Conservation (phyloP, 2,888 invertebrate species). For the Platycnemis pennipes region DNA sequence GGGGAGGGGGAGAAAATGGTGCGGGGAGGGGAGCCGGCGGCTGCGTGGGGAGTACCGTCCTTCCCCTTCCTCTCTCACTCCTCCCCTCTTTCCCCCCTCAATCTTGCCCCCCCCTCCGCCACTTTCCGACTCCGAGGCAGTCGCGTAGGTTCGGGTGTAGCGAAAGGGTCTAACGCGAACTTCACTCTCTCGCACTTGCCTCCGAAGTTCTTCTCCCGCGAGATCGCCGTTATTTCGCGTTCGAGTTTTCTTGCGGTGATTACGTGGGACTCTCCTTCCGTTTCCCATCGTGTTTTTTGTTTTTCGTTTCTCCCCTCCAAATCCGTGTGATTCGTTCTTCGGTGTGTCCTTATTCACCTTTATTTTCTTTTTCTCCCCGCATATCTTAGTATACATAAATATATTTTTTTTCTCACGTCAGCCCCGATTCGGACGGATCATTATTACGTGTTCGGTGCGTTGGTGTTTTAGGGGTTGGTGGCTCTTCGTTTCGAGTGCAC, state of each 20-base stretch:
- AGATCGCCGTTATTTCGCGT: neutral
- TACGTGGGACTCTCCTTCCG: neutral
- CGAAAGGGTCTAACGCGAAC: slow-evolving; percentile 38
- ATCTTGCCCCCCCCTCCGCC: neutral
- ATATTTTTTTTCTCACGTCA: neutral
- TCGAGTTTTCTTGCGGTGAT: neutral
- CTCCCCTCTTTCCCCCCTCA: neutral
- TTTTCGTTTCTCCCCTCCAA: neutral
- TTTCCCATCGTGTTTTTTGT: neutral
- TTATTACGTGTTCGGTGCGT: neutral
- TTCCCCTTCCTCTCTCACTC: neutral
- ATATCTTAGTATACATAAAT: too few species aligned
- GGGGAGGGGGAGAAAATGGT: neutral
- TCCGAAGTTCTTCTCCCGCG: neutral
- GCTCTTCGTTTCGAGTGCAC: neutral
- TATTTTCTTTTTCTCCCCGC: neutral
- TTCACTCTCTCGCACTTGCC: neutral
- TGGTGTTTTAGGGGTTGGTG: neutral
- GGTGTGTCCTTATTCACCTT: neutral
- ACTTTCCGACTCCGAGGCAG: slow-evolving; percentile 40
- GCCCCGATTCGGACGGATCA: neutral
- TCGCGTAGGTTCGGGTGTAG: slow-evolving; percentile 61
- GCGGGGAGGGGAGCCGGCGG: neutral
- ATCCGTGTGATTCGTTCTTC: neutral
- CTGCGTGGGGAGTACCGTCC: neutral